Base-by-base conservation (phyloP, 2,797 vertebrate species). In the Podarcis siculus region DNA sequence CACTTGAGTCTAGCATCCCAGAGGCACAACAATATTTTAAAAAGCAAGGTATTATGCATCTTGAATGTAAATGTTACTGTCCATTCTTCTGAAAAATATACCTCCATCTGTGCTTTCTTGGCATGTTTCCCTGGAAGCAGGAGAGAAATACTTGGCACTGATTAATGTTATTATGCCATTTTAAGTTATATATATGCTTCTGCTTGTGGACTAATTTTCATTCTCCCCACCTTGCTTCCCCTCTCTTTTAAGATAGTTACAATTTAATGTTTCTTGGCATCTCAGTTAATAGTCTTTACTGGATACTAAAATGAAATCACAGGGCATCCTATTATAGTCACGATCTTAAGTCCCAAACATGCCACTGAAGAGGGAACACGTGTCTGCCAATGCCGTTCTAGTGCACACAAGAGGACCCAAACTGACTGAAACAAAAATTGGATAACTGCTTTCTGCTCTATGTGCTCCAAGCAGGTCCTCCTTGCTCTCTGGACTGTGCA, bases 31-130 rank as follows among this genome's bases (percentile, higher is more conserved):
- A 79, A 39, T 61, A 21, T 88, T 79, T 79, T 27, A 72, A 37
- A 79, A 84, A 84, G 75, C 76, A 39, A 83, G 71, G 5, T 72
- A 80, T 84, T 79, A 72, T 64, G 37, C 7, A 55, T 37, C 64
- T 71, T 67, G 39, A 81, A 85, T 85, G 25, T 49, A 78, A 88
- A 45, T 64, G 23, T 45, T 66, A 30, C 15, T 73, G 77, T 85
- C 69, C 61, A 25, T 85, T 85, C 69, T 75, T 58, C 58, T 81
- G 78, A 85, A 81, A 81, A 75, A 85, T 39, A 88, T 79, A 85
- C n/a, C 58, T 55, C 78, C 78, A 81, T 85, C 78, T 89, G 83
- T 85, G 55, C 78, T 73, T 85, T 81, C 25, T 67, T 81, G 83
- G 69, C 58, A 66, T 9, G 49, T 64, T 89, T 81, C 69, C 78